Base-by-base conservation (phyloP, 2,797 vertebrate species). In the Uromys caudimaculatus region DNA sequence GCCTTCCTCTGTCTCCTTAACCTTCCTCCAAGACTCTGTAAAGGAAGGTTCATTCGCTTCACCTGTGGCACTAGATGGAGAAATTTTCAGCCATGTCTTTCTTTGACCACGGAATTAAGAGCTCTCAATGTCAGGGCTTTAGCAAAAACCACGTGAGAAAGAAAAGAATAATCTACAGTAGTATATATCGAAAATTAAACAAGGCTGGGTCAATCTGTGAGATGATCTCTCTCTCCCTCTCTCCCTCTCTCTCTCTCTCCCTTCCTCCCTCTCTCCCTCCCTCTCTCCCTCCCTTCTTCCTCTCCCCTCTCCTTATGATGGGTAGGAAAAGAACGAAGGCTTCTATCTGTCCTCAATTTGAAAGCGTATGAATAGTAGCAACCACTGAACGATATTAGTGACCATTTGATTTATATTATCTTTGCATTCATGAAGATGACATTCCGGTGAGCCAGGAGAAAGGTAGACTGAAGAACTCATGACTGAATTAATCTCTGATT, bases 41-140 rank as follows among this genome's bases (percentile, higher is more conserved):
- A 89, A 89, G 64, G 84, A 84, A 94, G 62, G 78, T 84, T 79
- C 47, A 11, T 94, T 95, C 86, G 44, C 64, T 91, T 94, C 96
- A 88, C 91, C 89, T 93, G 90, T 91, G 89, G 89, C 95, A 85
- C n/a, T 35, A 73, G 82, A 62, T 27, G 58, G 32, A 97, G 94
- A 86, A 75, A 94, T 81, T 84, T 84, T 50, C 79, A 87, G 21
- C 13, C 75, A 88, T 16, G 73, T 73, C 35, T 38, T 81, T 56
- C 71, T 91, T 83, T 91, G 82, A 96, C 23, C 10, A 14, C 62
- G 14, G 47, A 73, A 86, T 54, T 32, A 73, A 54, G 92, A 94
- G 89, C 11, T 1, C 62, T 92, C 89, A 71, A 44, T 35, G 52
- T 19, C 8, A 88, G 91, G 3, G 16, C 89, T 89, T 95, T 79